Base-by-base conservation (phyloP, 2,113 vertebrate species). In the Phalacrocorax aristotelis region DNA sequence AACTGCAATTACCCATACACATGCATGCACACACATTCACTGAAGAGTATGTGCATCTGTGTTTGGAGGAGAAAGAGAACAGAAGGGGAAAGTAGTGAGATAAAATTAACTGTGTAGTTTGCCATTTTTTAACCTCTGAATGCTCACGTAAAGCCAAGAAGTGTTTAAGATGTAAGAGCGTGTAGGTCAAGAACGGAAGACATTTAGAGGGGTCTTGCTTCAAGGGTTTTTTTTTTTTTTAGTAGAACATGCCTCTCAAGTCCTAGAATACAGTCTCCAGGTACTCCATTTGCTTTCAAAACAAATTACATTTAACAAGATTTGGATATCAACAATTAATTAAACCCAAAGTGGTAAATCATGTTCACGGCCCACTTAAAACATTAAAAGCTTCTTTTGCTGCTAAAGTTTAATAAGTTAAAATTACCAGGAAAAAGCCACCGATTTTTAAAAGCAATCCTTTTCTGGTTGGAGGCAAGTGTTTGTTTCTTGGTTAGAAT, bases 251-350 rank as follows among this genome's bases (percentile, higher is more conserved):
- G 58, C 21, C 29, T 74, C 61, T 52, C 38, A 82, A 83, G 66
- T 27, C 79, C 44, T 69, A 61, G 40, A 84, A 66, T 77, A 85
- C 22, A 54, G 62, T 70, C 76, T 93, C 68, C 61, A 84, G 51
- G 46, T 95, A 87, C 32, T 92, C 66, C n/a, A 91, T 71, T 77
- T 87, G 46, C 80, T 77, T 93, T 93, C 90, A 95, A 92, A 92
- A 74, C 49, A 85, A 93, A 95, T 96, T 93, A 95, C 27, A 66
- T 89, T 89, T 91, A 61, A 95, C 89, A 95, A 94, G 90, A 94
- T 89, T 94, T 7, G 4, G 86, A 60, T 95, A 94, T 72, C 90
- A 95, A 89, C 86, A 95, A 95, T 94, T 96, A 96, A 96, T 95
- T 95, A 96, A 93, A 89, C n/a, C 13, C 38, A 36, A 93, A 95